Base-by-base conservation (phyloP, 2,113 vertebrate genomes). In the Lepus timidus region DNA sequence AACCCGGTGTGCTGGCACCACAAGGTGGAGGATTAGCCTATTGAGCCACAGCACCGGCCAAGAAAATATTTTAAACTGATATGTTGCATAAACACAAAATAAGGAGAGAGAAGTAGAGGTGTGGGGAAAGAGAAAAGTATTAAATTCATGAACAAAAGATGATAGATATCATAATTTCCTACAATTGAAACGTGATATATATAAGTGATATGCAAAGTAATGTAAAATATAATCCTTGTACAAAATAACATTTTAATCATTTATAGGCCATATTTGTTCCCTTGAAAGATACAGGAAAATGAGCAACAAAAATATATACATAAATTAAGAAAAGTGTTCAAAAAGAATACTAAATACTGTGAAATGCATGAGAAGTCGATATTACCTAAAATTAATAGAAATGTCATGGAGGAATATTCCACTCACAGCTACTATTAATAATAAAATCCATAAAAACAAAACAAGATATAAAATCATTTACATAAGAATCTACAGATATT, bases 241-340 rank as follows among this genome's bases (percentile, higher is more conserved):
- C 44, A 84, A 91, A 70, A 25, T 4, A 20, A 51, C 20, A 0
- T 11, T n/a, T 49, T 80, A 2, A 62, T 82, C 78, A 29, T 44
- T 49, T 76, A 39, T 65, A 52, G 27, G 83, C 33, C 29, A 7
- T 19, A 49, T 91, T 78, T 88, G 64, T 78, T 83, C 23, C 23
- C 64, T 65, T 27, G 2, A 65, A 27, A 52, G 76, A 58, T 4
- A 10, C 39, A 55, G 27, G 29, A 78, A 19, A 70, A 78, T 58
- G 55, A 65, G 44, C 1, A 20, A 20, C 6, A 82, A 64, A 88
- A 70, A 9, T 9, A 73, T 65, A 71, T 39, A 62, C 87, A 68
- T 75, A 83, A 95, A 68, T 84, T 85, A 89, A 92, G 9, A 61
- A 19, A 79, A 39, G 22, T 51, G 29, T 89, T 86, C 22, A 62